A percentile compares a stretch with the other conserved stretches of the same genome.
Conservation (phyloP, 2,113 vertebrate species). For the Castor canadensis region DNA sequence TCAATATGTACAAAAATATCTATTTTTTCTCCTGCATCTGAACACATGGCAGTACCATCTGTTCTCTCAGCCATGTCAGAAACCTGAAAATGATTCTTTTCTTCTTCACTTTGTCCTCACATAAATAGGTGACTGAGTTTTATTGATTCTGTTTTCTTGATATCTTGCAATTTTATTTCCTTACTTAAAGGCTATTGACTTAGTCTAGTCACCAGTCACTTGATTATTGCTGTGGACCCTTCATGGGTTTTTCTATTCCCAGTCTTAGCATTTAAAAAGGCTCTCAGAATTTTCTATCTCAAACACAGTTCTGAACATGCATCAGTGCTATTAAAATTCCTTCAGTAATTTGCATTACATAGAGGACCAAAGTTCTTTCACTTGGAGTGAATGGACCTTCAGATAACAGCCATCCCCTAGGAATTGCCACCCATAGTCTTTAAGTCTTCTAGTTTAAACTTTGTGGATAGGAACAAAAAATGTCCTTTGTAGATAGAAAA, state of each 20-base stretch:
- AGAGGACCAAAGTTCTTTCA: neutral
- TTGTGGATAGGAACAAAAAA: neutral
- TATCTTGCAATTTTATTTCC: neutral
- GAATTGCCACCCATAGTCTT: neutral
- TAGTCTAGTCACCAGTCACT: neutral
- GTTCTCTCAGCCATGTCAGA: slow-evolving; percentile 6
- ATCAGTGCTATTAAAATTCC: neutral
- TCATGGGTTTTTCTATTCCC: neutral
- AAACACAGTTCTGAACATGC: neutral
- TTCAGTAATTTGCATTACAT: neutral
- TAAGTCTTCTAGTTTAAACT: too few relatives aligned
- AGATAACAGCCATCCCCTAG: neutral
- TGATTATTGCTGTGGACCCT: neutral
- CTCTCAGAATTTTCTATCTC: neutral
- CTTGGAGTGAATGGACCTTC: neutral
- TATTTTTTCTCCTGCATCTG: neutral
- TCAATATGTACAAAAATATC: neutral
- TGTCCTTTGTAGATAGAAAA: too few relatives aligned
- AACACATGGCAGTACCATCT: slow-evolving; percentile 10
- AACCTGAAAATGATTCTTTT: neutral
- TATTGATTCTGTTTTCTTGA: neutral
- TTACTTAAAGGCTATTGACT: neutral
- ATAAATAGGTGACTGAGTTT: neutral
- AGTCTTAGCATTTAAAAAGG: neutral
- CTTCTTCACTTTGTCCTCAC: neutral